phyloP scores from a whole-genome alignment of 2,113 vertebrate genomes.

The Prunella fulvescens region DNA sequence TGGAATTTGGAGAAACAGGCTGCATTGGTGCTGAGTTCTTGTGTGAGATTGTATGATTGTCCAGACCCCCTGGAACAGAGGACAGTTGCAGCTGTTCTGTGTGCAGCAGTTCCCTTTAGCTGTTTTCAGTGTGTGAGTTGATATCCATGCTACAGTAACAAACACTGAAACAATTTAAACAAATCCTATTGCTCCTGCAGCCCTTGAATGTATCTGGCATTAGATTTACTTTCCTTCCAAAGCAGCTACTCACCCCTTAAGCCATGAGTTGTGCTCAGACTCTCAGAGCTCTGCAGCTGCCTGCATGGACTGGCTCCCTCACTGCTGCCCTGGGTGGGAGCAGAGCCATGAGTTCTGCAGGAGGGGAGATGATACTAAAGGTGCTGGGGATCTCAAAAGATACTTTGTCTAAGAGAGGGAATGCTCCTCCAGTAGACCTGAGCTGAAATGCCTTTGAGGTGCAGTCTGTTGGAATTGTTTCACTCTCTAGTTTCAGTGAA shows the following conservation, averaged over 20 bases:
- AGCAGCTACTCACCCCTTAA: not conserved
- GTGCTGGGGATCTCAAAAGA: not conserved
- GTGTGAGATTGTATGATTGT: not conserved
- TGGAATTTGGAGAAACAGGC: not conserved
- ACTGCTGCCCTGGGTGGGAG: not conserved
- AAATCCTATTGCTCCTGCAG: not conserved
- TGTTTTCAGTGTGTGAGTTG: not conserved
- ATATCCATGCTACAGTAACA: not conserved
- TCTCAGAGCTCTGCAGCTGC: not conserved
- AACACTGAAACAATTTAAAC: not conserved
- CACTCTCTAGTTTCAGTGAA: not conserved
- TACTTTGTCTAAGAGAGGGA: not conserved
- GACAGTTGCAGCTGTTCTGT: accelerated
- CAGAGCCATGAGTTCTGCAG: not conserved
- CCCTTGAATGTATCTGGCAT: not conserved
- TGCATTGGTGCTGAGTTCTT: not conserved
- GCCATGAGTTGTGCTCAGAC: not conserved
- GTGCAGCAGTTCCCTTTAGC: not conserved
- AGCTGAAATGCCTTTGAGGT: not conserved
- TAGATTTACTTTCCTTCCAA: not conserved
- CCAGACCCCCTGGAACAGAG: not conserved
- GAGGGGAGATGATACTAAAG: not conserved
- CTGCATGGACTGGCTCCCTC: not conserved
- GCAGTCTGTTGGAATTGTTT: not conserved
- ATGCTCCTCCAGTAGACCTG: accelerated